A percentile compares a stretch with the other conserved stretches of the same genome.
phyloP scores from a whole-genome alignment of 2,888 invertebrate genomes.

The Zele albiditarsus region DNA sequence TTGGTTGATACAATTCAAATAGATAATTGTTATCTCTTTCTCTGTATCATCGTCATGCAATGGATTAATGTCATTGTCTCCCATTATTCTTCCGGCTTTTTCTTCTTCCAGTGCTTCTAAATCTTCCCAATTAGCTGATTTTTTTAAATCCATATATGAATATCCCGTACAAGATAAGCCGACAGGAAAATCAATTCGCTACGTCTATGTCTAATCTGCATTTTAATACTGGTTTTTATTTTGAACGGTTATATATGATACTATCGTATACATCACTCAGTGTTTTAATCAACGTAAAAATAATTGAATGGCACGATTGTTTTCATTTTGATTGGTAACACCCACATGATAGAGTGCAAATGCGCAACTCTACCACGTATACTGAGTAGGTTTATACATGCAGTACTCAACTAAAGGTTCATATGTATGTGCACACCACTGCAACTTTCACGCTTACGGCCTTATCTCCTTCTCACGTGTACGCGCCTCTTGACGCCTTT shows the following conservation, averaged over 20 bases:
- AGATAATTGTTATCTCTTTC: background rate
- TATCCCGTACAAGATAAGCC: background rate
- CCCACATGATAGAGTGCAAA: conserved; percentile 25
- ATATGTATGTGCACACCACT: conserved; percentile 1
- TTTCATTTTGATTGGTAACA: conserved; percentile 35
- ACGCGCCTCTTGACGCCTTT: conserved; percentile 31
- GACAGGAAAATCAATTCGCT: conserved; percentile 12
- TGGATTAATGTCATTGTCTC: background rate
- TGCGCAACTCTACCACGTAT: conserved; percentile 11
- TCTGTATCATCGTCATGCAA: background rate
- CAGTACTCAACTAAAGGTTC: background rate
- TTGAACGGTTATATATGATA: conserved; percentile 10
- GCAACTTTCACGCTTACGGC: conserved; percentile 30
- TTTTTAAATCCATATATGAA: background rate
- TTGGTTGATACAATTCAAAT: background rate
- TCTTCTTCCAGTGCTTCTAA: background rate
- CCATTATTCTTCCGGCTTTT: background rate
- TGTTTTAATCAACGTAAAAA: conserved; percentile 35
- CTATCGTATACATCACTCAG: conserved; percentile 21
- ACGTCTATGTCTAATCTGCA: conserved; percentile 21
- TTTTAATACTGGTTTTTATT: conserved; percentile 27
- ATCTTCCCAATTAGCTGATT: background rate
- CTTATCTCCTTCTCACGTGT: conserved; percentile 33
- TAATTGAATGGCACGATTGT: conserved; percentile 42
- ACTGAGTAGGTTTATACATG: background rate